Evolutionary conservation across 2,888 invertebrate species (phyloP), one percentile per base, ranked within the genome.

Genomic region (Harpalus rubripes): DNA sequence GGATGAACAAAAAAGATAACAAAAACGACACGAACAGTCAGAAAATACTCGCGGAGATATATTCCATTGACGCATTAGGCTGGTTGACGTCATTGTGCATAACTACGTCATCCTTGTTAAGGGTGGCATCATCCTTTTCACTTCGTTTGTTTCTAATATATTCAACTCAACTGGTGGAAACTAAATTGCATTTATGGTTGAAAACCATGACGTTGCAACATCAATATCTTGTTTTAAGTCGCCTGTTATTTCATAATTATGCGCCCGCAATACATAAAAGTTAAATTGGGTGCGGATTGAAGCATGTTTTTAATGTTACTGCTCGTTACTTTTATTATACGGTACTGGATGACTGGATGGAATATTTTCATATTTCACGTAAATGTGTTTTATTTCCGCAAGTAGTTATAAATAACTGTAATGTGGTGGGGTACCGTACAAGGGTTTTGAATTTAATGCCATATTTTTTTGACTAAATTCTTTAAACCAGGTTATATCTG

Each of bases 101-200:
- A n/a, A 41, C 63, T 81, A 81, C 81, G 81, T 81, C 81, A 81
- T 81, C 8, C 65, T 44, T 80, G 56, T 32, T 44, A 56, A 65
- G 56, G 22, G 39, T 12, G 63, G 22, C 63, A 81, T 22, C 63
- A 81, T 22, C 65, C 52, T 44, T 61, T 81, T 65, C 81, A 52
- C 81, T 81, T 65, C 81, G 18, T 65, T 81, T 81, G 63, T 81
- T 32, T 81, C 41, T 81, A 81, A 81, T 81, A 65, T 81, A 65
- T 65, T 81, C 56, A 16, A 32, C 65, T 41, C 63, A 52, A 63
- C 39, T 41, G 26, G 61, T 63, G 18, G 16, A 65, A 65, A 65
- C 52, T 81, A 22, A 65, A 78, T 5, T 81, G 81, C 65, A 81
- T 81, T 81, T 22, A 32, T 59, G 79, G 15, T 39, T 41, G 61